Percentiles rank a stretch among this genome's conserved stretches.
Evolutionary conservation across 2,113 vertebrate genomes (phyloP).

Genomic region (Coptodon bakossiorum): DNA sequence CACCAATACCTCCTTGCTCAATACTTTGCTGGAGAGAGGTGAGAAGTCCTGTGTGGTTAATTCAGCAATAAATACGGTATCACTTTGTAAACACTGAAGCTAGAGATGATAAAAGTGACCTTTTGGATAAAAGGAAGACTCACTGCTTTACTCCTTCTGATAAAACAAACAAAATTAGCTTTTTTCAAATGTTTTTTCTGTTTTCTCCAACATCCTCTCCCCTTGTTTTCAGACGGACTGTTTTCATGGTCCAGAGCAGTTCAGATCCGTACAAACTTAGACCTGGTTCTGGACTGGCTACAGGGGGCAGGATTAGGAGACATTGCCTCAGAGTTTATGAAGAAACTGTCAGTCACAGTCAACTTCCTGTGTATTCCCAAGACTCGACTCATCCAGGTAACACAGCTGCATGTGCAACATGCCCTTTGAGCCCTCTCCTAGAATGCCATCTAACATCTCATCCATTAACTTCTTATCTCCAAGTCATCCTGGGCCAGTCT

Average conservation of each 20-base stretch:
- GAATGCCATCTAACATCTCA: neutral
- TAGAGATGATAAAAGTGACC: neutral
- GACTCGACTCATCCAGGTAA: conserved; percentile 86
- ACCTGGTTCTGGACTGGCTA: conserved; percentile 88
- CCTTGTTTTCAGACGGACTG: conserved; percentile 63
- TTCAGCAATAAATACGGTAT: neutral
- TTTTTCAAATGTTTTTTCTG: neutral
- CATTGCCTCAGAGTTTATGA: conserved; percentile 87
- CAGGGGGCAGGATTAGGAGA: conserved; percentile 86
- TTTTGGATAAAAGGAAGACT: neutral
- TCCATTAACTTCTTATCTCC: neutral
- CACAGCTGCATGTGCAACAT: neutral
- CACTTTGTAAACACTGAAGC: neutral
- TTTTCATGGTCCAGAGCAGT: conserved; percentile 91
- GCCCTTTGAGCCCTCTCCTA: neutral
- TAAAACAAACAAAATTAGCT: neutral
- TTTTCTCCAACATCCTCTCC: neutral
- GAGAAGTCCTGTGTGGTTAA: conserved; percentile 4
- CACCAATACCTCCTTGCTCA: conserved; percentile 92
- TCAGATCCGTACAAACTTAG: conserved; percentile 88
- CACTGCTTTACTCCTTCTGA: neutral
- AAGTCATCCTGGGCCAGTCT: conserved; percentile 85
- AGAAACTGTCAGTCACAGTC: conserved; percentile 85
- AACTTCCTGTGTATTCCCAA: conserved; percentile 89
- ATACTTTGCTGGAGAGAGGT: conserved; percentile 91